phyloP scores from a whole-genome alignment of 2,113 vertebrate species.

The Xenus cinereus region DNA sequence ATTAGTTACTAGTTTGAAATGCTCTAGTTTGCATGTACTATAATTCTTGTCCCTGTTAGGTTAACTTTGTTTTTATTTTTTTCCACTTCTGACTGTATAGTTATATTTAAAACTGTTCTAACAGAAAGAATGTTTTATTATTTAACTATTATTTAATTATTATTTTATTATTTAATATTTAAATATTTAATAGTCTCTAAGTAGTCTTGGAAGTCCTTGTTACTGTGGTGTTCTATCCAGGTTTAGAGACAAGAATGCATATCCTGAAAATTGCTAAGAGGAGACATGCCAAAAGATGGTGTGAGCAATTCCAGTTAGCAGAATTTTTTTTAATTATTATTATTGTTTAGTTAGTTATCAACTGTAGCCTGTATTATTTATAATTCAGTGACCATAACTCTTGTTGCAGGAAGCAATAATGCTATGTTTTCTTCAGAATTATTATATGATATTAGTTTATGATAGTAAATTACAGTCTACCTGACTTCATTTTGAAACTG shows the following conservation, averaged over 20 bases:
- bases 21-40: background rate
- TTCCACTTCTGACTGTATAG: background rate
- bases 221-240: background rate
- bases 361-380: background rate
- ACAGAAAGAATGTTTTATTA: background rate
- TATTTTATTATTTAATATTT: background rate
- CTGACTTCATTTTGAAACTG: background rate
- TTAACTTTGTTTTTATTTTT: background rate
- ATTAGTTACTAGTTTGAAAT: background rate
- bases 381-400: background rate
- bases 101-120: background rate
- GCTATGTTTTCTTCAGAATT: background rate
- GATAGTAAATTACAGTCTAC: background rate
- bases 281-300: background rate
- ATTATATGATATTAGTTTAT: background rate
- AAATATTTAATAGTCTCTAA: background rate
- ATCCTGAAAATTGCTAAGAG: background rate
- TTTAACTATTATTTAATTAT: background rate
- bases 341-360: background rate
- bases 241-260: background rate
- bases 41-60: background rate
- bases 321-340: accelerated
- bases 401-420: background rate
- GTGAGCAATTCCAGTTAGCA: background rate
- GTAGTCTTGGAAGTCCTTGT: background rate